Conservation (phyloP, 2,113 vertebrate species). For the Tachysurus vachellii region DNA sequence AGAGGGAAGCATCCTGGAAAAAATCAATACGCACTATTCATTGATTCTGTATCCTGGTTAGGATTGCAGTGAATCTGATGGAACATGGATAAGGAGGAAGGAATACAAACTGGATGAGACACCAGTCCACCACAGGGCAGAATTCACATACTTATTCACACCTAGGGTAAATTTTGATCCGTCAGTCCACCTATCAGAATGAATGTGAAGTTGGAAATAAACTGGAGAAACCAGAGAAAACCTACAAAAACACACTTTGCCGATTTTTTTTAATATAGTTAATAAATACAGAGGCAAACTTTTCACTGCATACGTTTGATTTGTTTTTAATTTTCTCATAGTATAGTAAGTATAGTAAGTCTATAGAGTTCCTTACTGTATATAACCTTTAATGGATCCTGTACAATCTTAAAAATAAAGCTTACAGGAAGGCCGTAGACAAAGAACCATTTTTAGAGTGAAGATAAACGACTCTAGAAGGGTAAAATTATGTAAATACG, state of each 20-base stretch:
- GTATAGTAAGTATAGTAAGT: no score
- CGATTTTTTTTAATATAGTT: neutral
- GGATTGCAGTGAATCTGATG: neutral
- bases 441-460: no score
- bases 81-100: neutral
- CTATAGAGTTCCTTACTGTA: no score
- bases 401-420: no score
- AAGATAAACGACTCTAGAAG: neutral
- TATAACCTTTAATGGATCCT: no score
- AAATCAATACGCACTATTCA: neutral
- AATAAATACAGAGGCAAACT: neutral
- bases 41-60: neutral
- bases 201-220: neutral
- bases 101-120: neutral
- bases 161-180: neutral
- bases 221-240: neutral
- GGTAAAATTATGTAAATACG: neutral
- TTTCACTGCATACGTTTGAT: no score
- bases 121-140: neutral
- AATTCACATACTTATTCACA: neutral
- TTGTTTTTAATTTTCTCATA: no score
- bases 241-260: neutral
- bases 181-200: neutral
- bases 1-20: neutral
- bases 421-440: no score